Percentiles rank a stretch among this genome's conserved stretches.
These are phyloP conservation scores for Brachypodius melanocephalos DNA, from an alignment of 2,113 vertebrate species.

Conservation along the genomic window DNA sequence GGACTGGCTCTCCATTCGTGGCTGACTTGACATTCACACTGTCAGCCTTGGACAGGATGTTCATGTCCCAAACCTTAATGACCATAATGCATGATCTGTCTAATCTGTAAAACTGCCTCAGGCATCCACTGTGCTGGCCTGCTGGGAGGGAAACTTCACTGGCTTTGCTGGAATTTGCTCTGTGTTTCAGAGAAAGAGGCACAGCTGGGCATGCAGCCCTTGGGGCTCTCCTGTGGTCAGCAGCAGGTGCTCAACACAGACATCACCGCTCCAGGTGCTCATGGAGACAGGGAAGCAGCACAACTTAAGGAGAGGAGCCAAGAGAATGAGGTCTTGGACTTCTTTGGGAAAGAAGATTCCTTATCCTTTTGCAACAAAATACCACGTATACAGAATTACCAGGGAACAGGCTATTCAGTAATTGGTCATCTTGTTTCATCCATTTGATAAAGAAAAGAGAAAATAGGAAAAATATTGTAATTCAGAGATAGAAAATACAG, in stretches of 20 bases:
- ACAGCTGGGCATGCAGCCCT: background rate
- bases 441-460: background rate
- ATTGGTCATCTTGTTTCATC: background rate
- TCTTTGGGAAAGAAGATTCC: background rate
- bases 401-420: background rate
- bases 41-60: background rate
- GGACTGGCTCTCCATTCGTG: background rate
- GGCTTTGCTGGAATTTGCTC: background rate
- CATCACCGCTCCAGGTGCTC: background rate
- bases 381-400: background rate
- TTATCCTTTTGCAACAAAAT: background rate
- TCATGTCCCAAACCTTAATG: background rate
- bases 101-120: background rate
- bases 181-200: background rate
- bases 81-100: background rate
- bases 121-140: background rate
- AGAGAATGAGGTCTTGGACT: background rate
- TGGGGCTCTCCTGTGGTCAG: background rate
- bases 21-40: background rate
- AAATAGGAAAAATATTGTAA: background rate
- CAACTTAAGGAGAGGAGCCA: background rate
- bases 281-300: background rate
- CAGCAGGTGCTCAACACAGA: accelerated
- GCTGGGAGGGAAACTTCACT: background rate
- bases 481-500: background rate